phyloP scores from a whole-genome alignment of 2,888 invertebrate species.

The Tolmerus cingulatus region DNA sequence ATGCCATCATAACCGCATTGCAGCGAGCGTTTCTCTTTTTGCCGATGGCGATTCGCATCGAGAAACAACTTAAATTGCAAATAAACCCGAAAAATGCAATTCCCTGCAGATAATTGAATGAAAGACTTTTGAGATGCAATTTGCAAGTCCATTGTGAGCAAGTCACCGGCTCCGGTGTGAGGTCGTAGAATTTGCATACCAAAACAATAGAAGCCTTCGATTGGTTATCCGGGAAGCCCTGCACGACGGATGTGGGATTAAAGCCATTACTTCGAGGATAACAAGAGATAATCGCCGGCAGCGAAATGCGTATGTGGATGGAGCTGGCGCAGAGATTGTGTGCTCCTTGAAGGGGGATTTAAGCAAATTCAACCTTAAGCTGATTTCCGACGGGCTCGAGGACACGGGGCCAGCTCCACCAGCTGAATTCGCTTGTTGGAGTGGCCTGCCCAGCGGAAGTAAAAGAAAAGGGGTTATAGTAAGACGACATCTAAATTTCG shows the following conservation, averaged over 20 bases:
- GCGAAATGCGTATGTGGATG: slow-evolving; percentile 37
- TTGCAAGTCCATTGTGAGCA: slow-evolving; percentile 37
- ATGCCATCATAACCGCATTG: background rate
- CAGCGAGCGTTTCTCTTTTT: background rate
- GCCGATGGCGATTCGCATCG: background rate
- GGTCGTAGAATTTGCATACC: slow-evolving; percentile 13
- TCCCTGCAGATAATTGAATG: slow-evolving; percentile 34
- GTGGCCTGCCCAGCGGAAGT: background rate
- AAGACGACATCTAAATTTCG: slow-evolving; percentile 28
- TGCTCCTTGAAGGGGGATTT: background rate
- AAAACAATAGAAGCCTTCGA: slow-evolving; percentile 29
- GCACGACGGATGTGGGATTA: slow-evolving; percentile 36
- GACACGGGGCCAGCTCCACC: background rate
- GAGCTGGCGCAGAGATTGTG: slow-evolving; percentile 2
- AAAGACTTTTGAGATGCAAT: slow-evolving; percentile 39
- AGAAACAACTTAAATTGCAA: slow-evolving; percentile 35
- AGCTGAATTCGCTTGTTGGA: background rate
- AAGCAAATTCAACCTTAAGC: slow-evolving; percentile 41
- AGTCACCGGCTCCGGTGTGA: background rate
- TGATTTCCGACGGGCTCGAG: slow-evolving; percentile 10
- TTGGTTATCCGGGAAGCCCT: slow-evolving; percentile 19
- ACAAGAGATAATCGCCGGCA: slow-evolving; percentile 38
- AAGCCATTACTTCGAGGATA: slow-evolving; percentile 40
- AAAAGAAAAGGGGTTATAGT: slow-evolving; percentile 25
- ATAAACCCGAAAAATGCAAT: slow-evolving; percentile 33